These are phyloP conservation scores for Aeoliscus strigatus DNA, from an alignment of 2,797 vertebrate genomes.

Conservation along the genomic window DNA sequence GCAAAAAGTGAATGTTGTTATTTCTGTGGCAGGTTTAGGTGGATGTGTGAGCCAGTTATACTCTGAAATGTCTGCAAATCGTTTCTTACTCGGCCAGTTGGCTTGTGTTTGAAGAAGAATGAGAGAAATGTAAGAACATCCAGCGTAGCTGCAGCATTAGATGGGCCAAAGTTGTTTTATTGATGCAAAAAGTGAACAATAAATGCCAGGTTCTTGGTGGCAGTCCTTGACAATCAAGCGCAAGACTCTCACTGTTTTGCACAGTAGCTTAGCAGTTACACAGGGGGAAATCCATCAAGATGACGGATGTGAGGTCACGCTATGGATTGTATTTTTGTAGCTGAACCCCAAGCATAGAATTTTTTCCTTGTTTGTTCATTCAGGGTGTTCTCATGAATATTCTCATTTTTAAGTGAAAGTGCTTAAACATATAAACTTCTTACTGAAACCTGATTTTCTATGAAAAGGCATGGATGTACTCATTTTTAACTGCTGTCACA, in stretches of 20 bases:
- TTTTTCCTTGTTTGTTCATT: too few species aligned
- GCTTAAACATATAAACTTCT: too few species aligned
- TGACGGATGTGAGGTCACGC: too few species aligned
- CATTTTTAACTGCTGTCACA: constrained; percentile 19
- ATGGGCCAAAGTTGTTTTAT: constrained; percentile 19
- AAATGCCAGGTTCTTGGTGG: constrained; percentile 31
- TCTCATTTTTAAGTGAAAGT: too few species aligned
- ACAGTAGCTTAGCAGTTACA: constrained; percentile 15
- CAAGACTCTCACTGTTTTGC: constrained; percentile 16
- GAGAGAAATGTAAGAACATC: too few species aligned
- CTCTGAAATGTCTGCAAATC: constrained; percentile 34
- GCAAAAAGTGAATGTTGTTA: constrained; percentile 11
- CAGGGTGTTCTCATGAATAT: too few species aligned
- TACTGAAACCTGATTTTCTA: too few species aligned
- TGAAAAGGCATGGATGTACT: too few species aligned
- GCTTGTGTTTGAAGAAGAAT: constrained; percentile 36
- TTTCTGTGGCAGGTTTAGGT: constrained; percentile 17
- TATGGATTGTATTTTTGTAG: not conserved
- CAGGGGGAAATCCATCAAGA: constrained; percentile 5
- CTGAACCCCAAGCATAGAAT: too few species aligned
- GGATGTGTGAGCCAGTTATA: constrained; percentile 18
- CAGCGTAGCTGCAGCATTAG: constrained; percentile 11
- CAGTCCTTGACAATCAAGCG: constrained; percentile 4
- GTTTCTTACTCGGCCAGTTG: constrained; percentile 30
- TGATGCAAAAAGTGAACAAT: constrained; percentile 18